These are phyloP conservation scores for Brachyptera risi DNA, from an alignment of 2,888 invertebrate species.

Conservation along the genomic window DNA sequence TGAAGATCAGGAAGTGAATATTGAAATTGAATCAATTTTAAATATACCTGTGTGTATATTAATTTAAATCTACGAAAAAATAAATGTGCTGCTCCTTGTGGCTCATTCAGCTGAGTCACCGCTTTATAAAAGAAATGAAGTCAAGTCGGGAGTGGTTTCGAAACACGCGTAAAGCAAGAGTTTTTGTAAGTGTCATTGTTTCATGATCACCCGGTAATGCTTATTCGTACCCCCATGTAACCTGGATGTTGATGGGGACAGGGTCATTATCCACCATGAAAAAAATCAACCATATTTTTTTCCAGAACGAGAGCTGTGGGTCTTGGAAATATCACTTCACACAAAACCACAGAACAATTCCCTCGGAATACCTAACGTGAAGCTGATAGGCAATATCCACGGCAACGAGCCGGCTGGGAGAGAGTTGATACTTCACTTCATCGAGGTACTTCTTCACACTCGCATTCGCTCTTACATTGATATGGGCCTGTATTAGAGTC, in stretches of 20 bases:
- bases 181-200: no score
- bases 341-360: conserved; percentile 43
- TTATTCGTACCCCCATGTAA: background rate
- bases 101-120: background rate
- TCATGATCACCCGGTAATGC: no score
- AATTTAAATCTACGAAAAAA: background rate
- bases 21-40: no score
- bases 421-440: conserved; percentile 59
- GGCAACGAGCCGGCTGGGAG: conserved; percentile 66
- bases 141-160: background rate
- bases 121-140: background rate
- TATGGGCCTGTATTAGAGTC: no score
- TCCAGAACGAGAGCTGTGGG: conserved; percentile 54
- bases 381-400: conserved; percentile 70
- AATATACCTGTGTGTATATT: no score
- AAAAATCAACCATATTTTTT: background rate
- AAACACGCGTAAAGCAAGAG: no score
- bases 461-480: background rate
- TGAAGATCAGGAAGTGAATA: no score
- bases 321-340: conserved; percentile 53
- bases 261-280: background rate
- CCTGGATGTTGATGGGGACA: background rate
- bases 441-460: conserved; percentile 45
- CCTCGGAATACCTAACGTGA: conserved; percentile 59
- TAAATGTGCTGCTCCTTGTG: background rate